Evolutionary conservation across 2,113 vertebrate species (phyloP), one percentile per base, ranked within the genome.

Genomic region (Suncus etruscus): DNA sequence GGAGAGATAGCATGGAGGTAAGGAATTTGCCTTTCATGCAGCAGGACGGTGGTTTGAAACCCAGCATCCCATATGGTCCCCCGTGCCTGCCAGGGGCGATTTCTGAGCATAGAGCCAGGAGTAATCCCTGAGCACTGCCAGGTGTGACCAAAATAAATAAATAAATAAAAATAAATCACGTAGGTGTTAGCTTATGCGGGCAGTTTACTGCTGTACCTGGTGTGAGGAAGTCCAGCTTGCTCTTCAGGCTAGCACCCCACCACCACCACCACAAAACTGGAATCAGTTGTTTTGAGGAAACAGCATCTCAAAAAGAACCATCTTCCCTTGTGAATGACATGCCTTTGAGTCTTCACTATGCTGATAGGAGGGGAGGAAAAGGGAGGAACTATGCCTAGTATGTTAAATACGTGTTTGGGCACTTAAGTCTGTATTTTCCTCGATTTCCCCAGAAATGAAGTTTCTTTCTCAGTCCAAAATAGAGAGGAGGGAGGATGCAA

Each of bases 1-100:
- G n/a, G n/a, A 97, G 97, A 85, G 98, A 98, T 39, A 97, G 31
- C 89, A 2, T 61, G 48, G 80, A 87, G 75, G 70, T 58, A 77
- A 61, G 47, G 63, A 24, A 25, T n/a, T n/a, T n/a, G n/a, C n/a
- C n/a, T n/a, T n/a, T n/a, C n/a, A n/a, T n/a, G n/a, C n/a, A n/a
- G n/a, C n/a, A n/a, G n/a, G n/a, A n/a, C n/a, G n/a, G n/a, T n/a
- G n/a, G n/a, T n/a, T n/a, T n/a, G n/a, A n/a, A n/a, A n/a, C n/a
- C n/a, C n/a, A n/a, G n/a, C n/a, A n/a, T n/a, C n/a, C n/a, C n/a
- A n/a, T n/a, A n/a, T n/a, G n/a, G n/a, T n/a, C n/a, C n/a, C n/a
- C n/a, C n/a, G n/a, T n/a, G n/a, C n/a, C n/a, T n/a, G n/a, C n/a
- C n/a, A n/a, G n/a, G n/a, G n/a, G n/a, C n/a, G n/a, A n/a, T n/a